phyloP scores from a whole-genome alignment of 2,888 invertebrate genomes.

The Andrena minutula region DNA sequence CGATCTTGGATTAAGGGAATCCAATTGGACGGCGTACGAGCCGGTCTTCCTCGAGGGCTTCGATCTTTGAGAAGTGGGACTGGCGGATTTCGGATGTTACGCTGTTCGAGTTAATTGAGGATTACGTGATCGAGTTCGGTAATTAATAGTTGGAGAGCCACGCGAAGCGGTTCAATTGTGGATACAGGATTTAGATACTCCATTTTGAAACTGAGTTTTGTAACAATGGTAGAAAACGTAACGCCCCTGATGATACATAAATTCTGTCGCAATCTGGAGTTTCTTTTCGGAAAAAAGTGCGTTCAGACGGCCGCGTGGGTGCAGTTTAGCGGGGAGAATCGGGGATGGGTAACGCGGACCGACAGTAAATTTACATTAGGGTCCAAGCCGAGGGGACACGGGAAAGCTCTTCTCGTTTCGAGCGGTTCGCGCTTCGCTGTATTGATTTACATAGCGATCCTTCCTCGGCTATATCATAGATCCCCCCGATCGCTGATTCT shows the following conservation, averaged over 20 bases:
- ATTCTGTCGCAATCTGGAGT: no score
- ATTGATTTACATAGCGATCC: constrained; percentile 49
- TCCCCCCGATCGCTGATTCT: constrained; percentile 16
- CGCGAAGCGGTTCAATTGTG: not conserved
- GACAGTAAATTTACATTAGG: constrained; percentile 79
- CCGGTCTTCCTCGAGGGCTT: not conserved
- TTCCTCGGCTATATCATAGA: constrained; percentile 23
- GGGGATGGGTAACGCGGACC: constrained; percentile 58
- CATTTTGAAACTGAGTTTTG: no score
- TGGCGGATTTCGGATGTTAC: not conserved
- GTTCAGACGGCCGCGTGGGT: not conserved
- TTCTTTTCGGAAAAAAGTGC: no score
- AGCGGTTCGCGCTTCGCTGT: constrained; percentile 35
- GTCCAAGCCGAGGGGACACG: constrained; percentile 71
- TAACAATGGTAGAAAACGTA: no score
- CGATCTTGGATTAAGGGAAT: constrained; percentile 54
- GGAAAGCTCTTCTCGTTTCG: constrained; percentile 73
- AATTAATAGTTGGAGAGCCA: not conserved
- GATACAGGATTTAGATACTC: no score
- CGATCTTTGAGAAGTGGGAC: constrained; percentile 5
- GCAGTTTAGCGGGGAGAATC: constrained; percentile 47
- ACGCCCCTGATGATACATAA: no score
- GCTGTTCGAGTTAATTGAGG: constrained; percentile 4
- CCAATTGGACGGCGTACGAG: constrained; percentile 12
- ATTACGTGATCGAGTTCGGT: not conserved